These are phyloP conservation scores for Eufriesea mexicana DNA, from an alignment of 1,140 invertebrate species.

Conservation along the genomic window DNA sequence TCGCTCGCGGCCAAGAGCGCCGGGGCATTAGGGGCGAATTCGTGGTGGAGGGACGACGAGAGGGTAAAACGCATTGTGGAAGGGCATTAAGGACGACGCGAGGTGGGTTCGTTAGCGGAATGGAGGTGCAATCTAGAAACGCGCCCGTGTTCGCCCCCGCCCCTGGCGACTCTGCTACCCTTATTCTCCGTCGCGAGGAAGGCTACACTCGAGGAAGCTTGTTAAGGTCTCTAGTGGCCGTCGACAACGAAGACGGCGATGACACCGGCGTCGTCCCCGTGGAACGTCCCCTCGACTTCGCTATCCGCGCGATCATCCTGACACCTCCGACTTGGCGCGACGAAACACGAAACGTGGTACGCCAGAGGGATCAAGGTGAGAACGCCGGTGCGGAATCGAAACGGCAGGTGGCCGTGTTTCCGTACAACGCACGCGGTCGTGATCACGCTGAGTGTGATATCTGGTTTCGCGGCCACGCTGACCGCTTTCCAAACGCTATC, in stretches of 20 bases:
- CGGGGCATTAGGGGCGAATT: background rate
- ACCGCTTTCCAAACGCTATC: no score
- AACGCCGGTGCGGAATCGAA: background rate
- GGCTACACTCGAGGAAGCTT: slow-evolving; percentile 68
- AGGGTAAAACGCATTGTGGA: slow-evolving; percentile 45
- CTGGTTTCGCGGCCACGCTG: background rate
- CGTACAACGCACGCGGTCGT: no score
- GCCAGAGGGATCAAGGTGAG: background rate
- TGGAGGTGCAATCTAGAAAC: slow-evolving; percentile 50
- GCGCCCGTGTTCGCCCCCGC: background rate
- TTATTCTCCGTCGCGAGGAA: slow-evolving; percentile 29
- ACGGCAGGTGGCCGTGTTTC: no score
- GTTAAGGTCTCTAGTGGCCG: slow-evolving; percentile 64
- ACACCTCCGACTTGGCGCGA: background rate
- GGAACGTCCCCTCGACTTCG: slow-evolving; percentile 24
- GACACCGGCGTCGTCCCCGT: slow-evolving; percentile 24
- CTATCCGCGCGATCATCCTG: background rate
- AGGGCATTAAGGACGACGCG: slow-evolving; percentile 46
- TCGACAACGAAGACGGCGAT: slow-evolving; percentile 26
- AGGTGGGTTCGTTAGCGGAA: slow-evolving; percentile 65
- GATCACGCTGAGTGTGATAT: background rate
- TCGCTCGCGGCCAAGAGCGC: background rate
- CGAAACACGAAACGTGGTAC: background rate
- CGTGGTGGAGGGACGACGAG: background rate
- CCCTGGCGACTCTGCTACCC: background rate